Evolutionary conservation across 2,888 invertebrate genomes (phyloP).

Genomic region (Timema cristinae): DNA sequence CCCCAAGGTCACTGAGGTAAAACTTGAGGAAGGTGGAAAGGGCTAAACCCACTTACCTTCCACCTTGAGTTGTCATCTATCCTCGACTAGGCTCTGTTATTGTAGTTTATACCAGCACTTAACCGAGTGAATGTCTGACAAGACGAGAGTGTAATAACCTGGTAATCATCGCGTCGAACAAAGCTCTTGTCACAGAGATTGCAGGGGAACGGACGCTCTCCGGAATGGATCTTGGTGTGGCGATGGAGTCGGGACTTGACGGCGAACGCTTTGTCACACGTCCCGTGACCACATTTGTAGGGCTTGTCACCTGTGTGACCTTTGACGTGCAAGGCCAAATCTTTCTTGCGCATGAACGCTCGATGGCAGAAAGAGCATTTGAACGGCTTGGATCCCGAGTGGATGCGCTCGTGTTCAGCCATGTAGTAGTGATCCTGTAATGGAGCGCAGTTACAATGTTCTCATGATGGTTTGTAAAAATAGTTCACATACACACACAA

Average conservation of each 20-base stretch:
- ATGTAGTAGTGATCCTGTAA: slow-evolving; percentile 21
- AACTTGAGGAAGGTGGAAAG: too few species aligned
- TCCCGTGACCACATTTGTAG: slow-evolving; percentile 21
- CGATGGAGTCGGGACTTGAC: slow-evolving; percentile 29
- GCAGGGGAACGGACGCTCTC: slow-evolving; percentile 25
- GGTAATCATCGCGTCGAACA: slow-evolving; percentile 25
- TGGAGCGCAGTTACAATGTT: too few species aligned
- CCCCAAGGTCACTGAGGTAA: too few species aligned
- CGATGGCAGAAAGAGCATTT: slow-evolving; percentile 26
- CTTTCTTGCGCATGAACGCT: slow-evolving; percentile 29
- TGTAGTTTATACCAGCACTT: too few species aligned
- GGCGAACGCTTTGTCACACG: slow-evolving; percentile 27
- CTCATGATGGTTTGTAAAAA: too few species aligned
- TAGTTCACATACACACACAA: too few species aligned
- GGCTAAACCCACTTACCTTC: too few species aligned
- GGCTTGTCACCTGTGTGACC: slow-evolving; percentile 30
- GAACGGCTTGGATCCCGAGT: slow-evolving; percentile 29
- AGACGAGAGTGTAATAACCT: not conserved
- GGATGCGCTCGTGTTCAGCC: slow-evolving; percentile 27
- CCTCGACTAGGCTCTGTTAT: too few species aligned
- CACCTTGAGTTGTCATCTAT: too few species aligned
- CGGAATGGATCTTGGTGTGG: slow-evolving; percentile 26
- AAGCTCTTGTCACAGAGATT: slow-evolving; percentile 27
- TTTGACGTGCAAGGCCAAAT: slow-evolving; percentile 27
- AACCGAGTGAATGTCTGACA: too few species aligned